Evolutionary conservation across 1,140 invertebrate species (phyloP), one percentile per base, ranked within the genome.

Genomic region (Drosophila repleta): DNA sequence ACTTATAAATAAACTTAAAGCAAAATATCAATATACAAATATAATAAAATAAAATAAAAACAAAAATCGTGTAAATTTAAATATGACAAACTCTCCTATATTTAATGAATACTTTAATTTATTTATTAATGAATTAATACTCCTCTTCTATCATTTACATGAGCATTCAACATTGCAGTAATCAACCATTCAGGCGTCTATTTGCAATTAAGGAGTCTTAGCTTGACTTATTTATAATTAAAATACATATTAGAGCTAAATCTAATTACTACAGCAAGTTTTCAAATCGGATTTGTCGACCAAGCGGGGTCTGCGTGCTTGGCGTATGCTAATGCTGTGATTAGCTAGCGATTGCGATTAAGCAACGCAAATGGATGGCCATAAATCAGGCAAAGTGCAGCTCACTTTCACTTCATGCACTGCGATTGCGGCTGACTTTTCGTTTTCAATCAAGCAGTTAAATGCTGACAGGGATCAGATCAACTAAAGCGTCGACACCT

Each of bases 361-460:
- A 56, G 53, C 65, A 74, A 74, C 63, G 41, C 21, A 46, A 60
- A 41, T 53, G 55, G 56, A 37, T 48, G 56, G 71, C 65, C 39
- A 83, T 82, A 82, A 82, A 82, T 83, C 48, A 39, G 62, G 11
- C 32, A 39, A 61, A 37, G 55, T 60, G 61, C 61, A 46, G 45
- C 46, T 61, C 65, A 83, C 80, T 84, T 83, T 83, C 76, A 84
- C 80, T 84, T 71, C 11, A 52, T 37, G 24, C 32, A 24, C 17
- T 7, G 49, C 20, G 66, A 76, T 67, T 24, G 58, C 26, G 46
- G 37, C 74, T 46, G 63, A 49, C 56, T 79, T 79, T 84, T 84
- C 76, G 62, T 73, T 83, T 84, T 76, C 72, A 72, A 76, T 67
- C 72, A 76, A 15, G 45, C 65, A 39, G 21, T 37, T 45, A 26